Conservation (phyloP, 2,888 invertebrate genomes). For the Agrenia bidenticulata region DNA sequence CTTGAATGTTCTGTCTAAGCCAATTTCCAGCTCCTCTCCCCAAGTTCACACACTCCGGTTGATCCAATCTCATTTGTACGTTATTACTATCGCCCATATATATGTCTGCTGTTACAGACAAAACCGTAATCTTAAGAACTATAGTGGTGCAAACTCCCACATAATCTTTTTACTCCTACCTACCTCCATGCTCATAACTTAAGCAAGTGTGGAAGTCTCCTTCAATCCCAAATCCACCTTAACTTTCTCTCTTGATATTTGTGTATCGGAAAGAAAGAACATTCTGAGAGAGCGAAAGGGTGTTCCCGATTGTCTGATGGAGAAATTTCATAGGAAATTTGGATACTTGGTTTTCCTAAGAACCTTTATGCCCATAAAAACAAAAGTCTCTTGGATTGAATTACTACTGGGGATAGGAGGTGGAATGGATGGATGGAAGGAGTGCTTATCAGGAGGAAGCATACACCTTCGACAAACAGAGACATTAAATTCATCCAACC, state of each 20-base stretch:
- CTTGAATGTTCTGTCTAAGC: conserved; percentile 15
- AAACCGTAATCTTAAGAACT: neutral
- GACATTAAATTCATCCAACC: conserved; percentile 35
- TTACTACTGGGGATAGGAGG: neutral
- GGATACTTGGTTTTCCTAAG: conserved; percentile 9
- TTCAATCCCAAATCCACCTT: neutral
- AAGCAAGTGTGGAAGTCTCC: neutral
- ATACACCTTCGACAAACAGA: conserved; percentile 25
- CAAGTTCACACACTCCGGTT: conserved; percentile 18
- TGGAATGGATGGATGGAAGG: conserved; percentile 1
- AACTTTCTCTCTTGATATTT: no score
- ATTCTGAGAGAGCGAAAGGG: conserved; percentile 7
- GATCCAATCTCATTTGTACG: conserved; percentile 23
- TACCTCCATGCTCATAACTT: neutral
- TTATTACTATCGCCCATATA: no score
- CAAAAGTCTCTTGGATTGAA: conserved; percentile 14
- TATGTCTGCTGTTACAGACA: conserved; percentile 1
- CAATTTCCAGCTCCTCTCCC: conserved; percentile 9
- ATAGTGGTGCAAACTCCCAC: neutral
- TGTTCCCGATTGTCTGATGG: conserved; percentile 8
- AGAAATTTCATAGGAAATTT: conserved; percentile 13
- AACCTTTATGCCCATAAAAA: conserved; percentile 13
- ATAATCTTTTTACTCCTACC: neutral
- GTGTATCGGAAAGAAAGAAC: no score
- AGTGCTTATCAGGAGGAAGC: conserved; percentile 20